phyloP scores from a whole-genome alignment of 2,888 invertebrate species.

The Pristionchus arcanus region DNA sequence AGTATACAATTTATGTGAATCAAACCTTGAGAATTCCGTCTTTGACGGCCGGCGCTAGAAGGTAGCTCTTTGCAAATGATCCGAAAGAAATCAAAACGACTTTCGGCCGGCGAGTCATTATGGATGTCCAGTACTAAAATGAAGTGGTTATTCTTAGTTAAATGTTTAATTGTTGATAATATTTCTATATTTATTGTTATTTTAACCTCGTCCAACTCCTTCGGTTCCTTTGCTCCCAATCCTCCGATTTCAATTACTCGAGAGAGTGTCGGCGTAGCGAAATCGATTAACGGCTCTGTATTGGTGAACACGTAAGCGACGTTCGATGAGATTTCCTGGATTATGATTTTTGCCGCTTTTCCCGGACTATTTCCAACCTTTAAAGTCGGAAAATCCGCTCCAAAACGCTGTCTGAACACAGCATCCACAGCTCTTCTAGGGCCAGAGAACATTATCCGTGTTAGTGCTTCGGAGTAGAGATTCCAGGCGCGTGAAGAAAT shows the following conservation, averaged over 20 bases:
- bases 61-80: not conserved
- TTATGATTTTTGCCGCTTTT: not conserved
- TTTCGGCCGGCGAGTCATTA: not conserved
- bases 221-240: slow-evolving; percentile 27
- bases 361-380: not conserved
- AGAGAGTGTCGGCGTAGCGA: not conserved
- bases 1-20: too few relatives aligned
- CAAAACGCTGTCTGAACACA: not conserved
- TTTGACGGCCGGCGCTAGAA: not conserved
- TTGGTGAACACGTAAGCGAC: slow-evolving; percentile 32
- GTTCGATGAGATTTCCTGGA: slow-evolving; percentile 13
- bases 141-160: too few relatives aligned
- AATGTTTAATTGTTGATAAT: too few relatives aligned
- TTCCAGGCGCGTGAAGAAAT: not conserved
- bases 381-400: not conserved
- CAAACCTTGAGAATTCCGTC: not conserved
- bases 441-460: not conserved
- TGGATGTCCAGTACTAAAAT: not conserved
- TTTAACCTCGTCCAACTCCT: slow-evolving; percentile 24
- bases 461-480: not conserved
- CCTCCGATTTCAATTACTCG: slow-evolving; percentile 30
- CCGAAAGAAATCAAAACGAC: slow-evolving; percentile 9
- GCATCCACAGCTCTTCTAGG: not conserved
- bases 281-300: slow-evolving; percentile 16
- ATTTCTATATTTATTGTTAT: too few relatives aligned